Conservation (phyloP, 30 jellyfish, hydroid and myxozoan genomes). For the Cassiopea andromeda region DNA sequence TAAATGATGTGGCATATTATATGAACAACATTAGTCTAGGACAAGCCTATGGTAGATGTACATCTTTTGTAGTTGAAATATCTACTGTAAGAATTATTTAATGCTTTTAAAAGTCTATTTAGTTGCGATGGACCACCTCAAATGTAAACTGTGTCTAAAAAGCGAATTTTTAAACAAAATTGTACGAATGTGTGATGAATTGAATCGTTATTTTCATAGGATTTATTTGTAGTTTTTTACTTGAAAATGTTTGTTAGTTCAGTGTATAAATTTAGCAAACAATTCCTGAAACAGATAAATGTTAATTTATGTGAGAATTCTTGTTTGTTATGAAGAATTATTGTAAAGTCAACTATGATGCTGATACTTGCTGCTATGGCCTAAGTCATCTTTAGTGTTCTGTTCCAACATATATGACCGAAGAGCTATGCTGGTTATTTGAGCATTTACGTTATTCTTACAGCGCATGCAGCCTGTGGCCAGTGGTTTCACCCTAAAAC, state of each 20-base stretch:
- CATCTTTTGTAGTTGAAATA: neutral
- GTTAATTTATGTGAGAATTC: neutral
- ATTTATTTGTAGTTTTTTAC: neutral
- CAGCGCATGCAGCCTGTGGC: no score
- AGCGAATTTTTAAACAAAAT: slow-evolving; percentile 10
- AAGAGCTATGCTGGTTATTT: no score
- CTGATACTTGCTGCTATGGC: neutral
- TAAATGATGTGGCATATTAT: no score
- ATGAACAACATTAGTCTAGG: no score
- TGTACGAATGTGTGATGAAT: slow-evolving; percentile 29
- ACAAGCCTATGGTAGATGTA: neutral
- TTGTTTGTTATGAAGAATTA: neutral
- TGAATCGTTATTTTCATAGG: slow-evolving; percentile 23
- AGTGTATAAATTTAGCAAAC: neutral
- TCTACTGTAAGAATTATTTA: no score
- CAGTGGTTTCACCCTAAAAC: no score
- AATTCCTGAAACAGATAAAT: neutral
- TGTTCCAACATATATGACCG: neutral
- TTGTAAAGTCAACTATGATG: neutral
- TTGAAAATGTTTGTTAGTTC: slow-evolving; percentile 8
- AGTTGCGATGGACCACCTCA: neutral
- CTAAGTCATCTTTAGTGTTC: neutral
- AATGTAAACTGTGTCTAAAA: neutral
- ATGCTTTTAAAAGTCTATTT: no score
- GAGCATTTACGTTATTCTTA: no score